Evolutionary conservation across 2,888 invertebrate species (phyloP).

Genomic region (Lampropteryx suffumata): DNA sequence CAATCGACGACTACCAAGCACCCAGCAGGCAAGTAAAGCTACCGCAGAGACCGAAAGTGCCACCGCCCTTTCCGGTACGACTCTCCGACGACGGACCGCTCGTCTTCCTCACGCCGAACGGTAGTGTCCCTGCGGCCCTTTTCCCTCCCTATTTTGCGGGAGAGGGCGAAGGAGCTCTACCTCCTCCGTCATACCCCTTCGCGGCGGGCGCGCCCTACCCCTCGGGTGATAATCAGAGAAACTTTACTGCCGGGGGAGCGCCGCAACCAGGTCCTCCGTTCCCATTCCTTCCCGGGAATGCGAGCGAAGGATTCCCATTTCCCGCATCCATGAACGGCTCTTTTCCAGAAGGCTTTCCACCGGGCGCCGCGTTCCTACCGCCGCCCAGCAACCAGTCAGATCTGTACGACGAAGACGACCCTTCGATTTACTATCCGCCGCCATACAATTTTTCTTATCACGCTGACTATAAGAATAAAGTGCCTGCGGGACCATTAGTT

Average conservation of each 20-base stretch:
- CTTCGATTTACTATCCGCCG: constrained; percentile 95
- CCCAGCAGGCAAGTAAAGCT: constrained; percentile 93
- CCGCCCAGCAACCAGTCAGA: constrained; percentile 90
- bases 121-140: constrained; percentile 87
- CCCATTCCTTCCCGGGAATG: constrained; percentile 84
- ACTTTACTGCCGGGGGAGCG: constrained; percentile 86
- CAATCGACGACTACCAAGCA: constrained; percentile 93
- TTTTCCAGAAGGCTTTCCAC: constrained; percentile 81
- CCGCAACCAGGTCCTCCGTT: constrained; percentile 84
- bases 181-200: constrained; percentile 83
- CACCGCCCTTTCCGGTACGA: constrained; percentile 97
- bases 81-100: constrained; percentile 93
- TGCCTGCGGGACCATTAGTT: constrained; percentile 92
- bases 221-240: constrained; percentile 84
- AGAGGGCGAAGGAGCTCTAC: constrained; percentile 81
- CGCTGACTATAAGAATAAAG: constrained; percentile 89
- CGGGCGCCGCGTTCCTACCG: constrained; percentile 83
- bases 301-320: constrained; percentile 83
- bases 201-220: constrained; percentile 81
- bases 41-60: constrained; percentile 90
- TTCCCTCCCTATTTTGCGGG: constrained; percentile 86
- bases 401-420: constrained; percentile 94
- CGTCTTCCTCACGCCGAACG: constrained; percentile 92
- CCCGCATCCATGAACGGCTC: constrained; percentile 81
- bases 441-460: constrained; percentile 94